Evolutionary conservation across 2,797 vertebrate genomes (phyloP).

Genomic region (Fundulus diaphanus): DNA sequence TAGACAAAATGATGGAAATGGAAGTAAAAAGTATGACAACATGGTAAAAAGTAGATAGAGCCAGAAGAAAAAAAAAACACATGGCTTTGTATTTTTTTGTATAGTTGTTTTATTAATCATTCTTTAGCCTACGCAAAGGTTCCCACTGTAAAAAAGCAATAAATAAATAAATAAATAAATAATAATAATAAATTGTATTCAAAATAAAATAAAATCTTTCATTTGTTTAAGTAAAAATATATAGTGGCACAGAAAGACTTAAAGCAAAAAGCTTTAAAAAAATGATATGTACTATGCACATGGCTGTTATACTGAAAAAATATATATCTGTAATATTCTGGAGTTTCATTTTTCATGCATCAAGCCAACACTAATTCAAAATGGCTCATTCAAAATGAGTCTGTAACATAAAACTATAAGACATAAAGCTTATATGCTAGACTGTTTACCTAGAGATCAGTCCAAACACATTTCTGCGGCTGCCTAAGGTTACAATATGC

Average conservation of each 20-base stretch:
- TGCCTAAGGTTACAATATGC: not conserved
- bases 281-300: not conserved
- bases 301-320: not conserved
- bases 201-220: too few relatives aligned
- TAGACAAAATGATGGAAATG: slow-evolving; percentile 32
- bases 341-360: not conserved
- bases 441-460: not conserved
- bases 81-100: not conserved
- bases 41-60: not conserved
- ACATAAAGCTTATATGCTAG: not conserved
- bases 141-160: not conserved
- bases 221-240: not conserved
- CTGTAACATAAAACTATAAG: too few relatives aligned
- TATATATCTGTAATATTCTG: not conserved
- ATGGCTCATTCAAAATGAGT: too few relatives aligned
- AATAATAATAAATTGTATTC: too few relatives aligned
- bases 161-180: too few relatives aligned
- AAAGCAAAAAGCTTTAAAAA: not conserved
- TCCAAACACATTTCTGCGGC: not conserved
- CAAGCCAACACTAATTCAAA: too few relatives aligned
- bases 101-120: not conserved
- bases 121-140: not conserved
- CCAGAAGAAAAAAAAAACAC: not conserved
- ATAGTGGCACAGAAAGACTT: not conserved
- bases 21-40: slow-evolving; percentile 20